These are phyloP conservation scores for Embidobia sp. DNA, from an alignment of 2,888 invertebrate species.

Conservation along the genomic window DNA sequence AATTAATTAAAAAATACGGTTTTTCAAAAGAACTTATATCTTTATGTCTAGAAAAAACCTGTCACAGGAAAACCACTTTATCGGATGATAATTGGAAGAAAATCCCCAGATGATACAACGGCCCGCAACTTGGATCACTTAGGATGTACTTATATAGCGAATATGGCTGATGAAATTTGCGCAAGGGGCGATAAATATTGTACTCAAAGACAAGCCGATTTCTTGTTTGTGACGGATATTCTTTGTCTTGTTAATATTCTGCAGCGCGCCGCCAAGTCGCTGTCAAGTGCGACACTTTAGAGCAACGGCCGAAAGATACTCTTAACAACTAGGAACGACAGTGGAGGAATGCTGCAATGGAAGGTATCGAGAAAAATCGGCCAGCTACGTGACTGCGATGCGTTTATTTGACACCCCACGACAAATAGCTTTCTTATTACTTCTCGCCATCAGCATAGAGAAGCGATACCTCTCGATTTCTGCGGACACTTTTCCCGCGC, in stretches of 20 bases:
- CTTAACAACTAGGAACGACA: constrained; percentile 22
- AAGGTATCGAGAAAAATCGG: constrained; percentile 55
- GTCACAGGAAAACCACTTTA: constrained; percentile 78
- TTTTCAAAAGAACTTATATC: too few species aligned
- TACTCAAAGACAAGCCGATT: constrained; percentile 48
- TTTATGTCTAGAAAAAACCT: constrained; percentile 52
- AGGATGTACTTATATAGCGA: constrained; percentile 62
- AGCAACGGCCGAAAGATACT: constrained; percentile 54
- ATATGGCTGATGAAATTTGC: constrained; percentile 39
- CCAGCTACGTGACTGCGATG: constrained; percentile 54
- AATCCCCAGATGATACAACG: constrained; percentile 69
- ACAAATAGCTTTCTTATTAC: constrained; percentile 62
- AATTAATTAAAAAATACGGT: not conserved
- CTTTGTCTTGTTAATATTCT: constrained; percentile 46
- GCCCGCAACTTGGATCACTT: constrained; percentile 75
- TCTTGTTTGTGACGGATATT: constrained; percentile 42
- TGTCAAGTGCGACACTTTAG: constrained; percentile 46
- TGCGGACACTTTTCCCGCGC: constrained; percentile 40
- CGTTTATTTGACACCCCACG: constrained; percentile 60
- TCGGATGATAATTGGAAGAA: constrained; percentile 75
- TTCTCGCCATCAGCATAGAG: constrained; percentile 35
- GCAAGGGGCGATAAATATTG: constrained; percentile 31
- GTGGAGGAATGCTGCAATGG: constrained; percentile 48
- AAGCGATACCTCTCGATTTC: constrained; percentile 47
- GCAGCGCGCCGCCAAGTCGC: constrained; percentile 17